phyloP scores from a whole-genome alignment of 2,113 vertebrate genomes.

The Otolemur garnettii region DNA sequence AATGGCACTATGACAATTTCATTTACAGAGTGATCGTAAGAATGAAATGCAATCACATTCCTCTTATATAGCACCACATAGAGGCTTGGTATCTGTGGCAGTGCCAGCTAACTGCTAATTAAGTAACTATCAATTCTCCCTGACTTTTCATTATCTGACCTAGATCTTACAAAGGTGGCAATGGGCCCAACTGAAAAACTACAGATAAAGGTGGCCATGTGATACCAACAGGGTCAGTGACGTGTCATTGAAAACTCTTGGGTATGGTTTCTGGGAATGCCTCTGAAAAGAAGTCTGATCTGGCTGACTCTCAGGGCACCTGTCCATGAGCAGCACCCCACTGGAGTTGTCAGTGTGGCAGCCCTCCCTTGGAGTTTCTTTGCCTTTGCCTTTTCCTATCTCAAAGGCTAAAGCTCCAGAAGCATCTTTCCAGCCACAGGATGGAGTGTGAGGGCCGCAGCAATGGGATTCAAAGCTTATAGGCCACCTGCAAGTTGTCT shows the following conservation, averaged over 20 bases:
- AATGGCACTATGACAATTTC: neutral
- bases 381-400: neutral
- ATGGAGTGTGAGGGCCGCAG: neutral
- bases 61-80: neutral
- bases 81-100: neutral
- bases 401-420: neutral
- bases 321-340: neutral
- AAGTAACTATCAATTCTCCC: no score
- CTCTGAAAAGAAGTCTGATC: neutral
- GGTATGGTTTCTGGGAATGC: neutral
- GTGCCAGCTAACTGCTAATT: neutral
- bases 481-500: neutral
- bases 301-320: neutral
- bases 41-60: neutral
- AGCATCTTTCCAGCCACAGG: conserved; percentile 3
- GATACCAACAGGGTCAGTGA: neutral
- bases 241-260: neutral
- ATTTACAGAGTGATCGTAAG: neutral
- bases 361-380: neutral
- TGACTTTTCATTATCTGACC: neutral
- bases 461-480: neutral
- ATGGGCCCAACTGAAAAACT: neutral
- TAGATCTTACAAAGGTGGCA: neutral
- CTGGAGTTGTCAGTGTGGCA: neutral
- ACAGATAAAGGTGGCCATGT: neutral